Percentiles rank a stretch among this genome's conserved stretches.
phyloP scores from a whole-genome alignment of 2,797 vertebrate genomes.

The Phataginus tetradactyla region DNA sequence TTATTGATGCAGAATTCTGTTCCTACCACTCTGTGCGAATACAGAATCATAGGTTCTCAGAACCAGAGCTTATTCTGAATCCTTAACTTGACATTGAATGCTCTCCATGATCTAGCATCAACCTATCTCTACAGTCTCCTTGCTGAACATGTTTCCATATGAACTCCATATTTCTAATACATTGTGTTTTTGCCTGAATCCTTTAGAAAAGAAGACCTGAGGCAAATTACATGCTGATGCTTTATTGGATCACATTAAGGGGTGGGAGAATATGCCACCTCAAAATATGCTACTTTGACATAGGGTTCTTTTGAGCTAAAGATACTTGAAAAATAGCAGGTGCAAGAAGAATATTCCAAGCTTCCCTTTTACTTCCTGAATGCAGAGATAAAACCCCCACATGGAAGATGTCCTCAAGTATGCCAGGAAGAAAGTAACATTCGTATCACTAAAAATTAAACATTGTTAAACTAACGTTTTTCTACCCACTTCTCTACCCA shows the following conservation, averaged over 20 bases:
- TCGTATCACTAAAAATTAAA: not conserved
- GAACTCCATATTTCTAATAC: not conserved
- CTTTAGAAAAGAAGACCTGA: not conserved
- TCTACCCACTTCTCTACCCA: not conserved
- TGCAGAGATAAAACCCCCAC: not conserved
- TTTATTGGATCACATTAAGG: not conserved
- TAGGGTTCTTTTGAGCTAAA: not conserved
- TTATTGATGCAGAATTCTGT: not conserved
- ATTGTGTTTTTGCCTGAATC: not conserved
- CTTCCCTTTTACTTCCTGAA: not conserved
- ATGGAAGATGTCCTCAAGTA: not conserved
- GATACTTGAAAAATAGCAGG: not conserved
- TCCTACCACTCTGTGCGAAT: not conserved
- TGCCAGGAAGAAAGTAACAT: not conserved
- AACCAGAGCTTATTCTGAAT: not conserved
- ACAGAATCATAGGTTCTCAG: not conserved
- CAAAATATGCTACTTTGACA: not conserved
- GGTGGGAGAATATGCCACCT: not conserved
- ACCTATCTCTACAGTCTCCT: not conserved
- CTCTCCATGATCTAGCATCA: not conserved
- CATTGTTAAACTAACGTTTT: not conserved
- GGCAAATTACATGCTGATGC: not conserved
- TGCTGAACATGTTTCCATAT: not conserved
- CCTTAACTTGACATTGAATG: not conserved
- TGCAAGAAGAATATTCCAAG: not conserved